Base-by-base conservation (phyloP, 2,888 invertebrate species). In the Enchytraeus crypticus region DNA sequence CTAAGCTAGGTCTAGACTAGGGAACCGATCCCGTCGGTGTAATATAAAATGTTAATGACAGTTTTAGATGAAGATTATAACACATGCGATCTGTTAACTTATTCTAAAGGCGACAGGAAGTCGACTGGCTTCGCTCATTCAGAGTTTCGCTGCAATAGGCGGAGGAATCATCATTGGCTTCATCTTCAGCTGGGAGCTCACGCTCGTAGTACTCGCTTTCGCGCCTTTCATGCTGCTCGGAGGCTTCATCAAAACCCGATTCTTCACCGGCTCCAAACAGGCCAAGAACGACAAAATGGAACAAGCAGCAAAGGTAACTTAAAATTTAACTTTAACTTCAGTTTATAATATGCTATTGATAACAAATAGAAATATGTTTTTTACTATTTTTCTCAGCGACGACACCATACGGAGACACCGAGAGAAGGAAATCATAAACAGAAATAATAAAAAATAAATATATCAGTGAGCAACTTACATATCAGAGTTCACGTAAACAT, bases 301-400 rank as follows among this genome's bases (percentile, higher is more conserved):
- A 67, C 78, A 80, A 59, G 83, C 84, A 49, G 83, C 83, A 57
- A 81, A 82, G 73, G 83, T 83, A 30, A 51, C 29, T 49, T 49
- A 3, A 23, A 2, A 4, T 14, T 14, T 2, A 14, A 49, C 29
- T 49, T 29, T 5, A n/a, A n/a, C n/a, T n/a, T n/a, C n/a, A n/a
- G n/a, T n/a, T n/a, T n/a, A n/a, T n/a, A n/a, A n/a, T n/a, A n/a
- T n/a, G n/a, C n/a, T n/a, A n/a, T n/a, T n/a, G n/a, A n/a, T n/a
- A n/a, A n/a, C n/a, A n/a, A n/a, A n/a, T n/a, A n/a, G n/a, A n/a
- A n/a, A n/a, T n/a, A n/a, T n/a, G n/a, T n/a, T n/a, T n/a, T n/a
- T n/a, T n/a, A n/a, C n/a, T n/a, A n/a, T n/a, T n/a, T n/a, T n/a
- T n/a, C n/a, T n/a, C n/a, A n/a, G n/a, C n/a, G n/a, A n/a, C n/a